Evolutionary conservation across 2,888 invertebrate genomes (phyloP), one percentile per base, ranked within the genome.

Genomic region (Ceraclea dissimilis): DNA sequence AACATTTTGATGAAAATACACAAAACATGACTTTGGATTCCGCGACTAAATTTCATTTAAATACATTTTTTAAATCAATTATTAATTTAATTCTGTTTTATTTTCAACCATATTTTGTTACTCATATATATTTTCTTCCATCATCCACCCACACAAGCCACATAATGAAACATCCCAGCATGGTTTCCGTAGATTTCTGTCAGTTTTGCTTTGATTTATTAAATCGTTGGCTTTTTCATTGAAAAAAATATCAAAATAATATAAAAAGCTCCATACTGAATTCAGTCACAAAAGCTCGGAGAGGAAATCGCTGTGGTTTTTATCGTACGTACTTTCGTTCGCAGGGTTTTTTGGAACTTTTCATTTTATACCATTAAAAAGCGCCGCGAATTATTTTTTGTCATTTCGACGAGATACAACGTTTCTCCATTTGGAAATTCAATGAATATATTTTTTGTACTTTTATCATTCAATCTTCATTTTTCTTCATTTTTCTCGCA

Each of bases 141-240:
- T 39, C 39, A 8, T 5, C 39, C 39, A 39, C 8, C 26, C 26
- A 31, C n/a, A 22, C 6, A 26, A n/a, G 22, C 31, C 46, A 31
- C 52, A 18, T 46, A 47, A 52, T 52, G 52, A 52, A 52, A 19
- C 46, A 46, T 46, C 46, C 44, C 54, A 19, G 49, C 49, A 13
- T 39, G 39, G 39, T 16, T 39, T 39, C 39, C 39, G 39, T 16
- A 39, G 46, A 33, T 53, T 44, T 33, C 58, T 56, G 58, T 55
- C 55, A 49, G 18, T 51, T 48, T 33, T 22, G 21, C 11, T 54
- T 52, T 59, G 59, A 59, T 59, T 59, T 59, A 59, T 59, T 52
- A 49, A 54, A 51, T 53, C 43, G 46, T 46, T 50, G 22, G 49
- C 49, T 44, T 57, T 54, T 46, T 39, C 16, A 39, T n/a, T 39